Evolutionary conservation across 1,140 invertebrate genomes (phyloP).

Genomic region (fruit fly (Drosophila melanogaster)): Release_6_plus_ISO1_MT NT_037436.4:7100501-7101000

Average conservation of each 20-base stretch:
- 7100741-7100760: constrained; percentile 42
- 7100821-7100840: constrained; percentile 19
- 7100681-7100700: constrained; percentile 29
- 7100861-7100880: constrained; percentile 25
- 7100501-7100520: constrained; percentile 35
- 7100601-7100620: constrained; percentile 55
- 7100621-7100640: constrained; percentile 28
- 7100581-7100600: constrained; percentile 60
- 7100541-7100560: constrained; percentile 26
- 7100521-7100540: constrained; percentile 58
- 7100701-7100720: constrained; percentile 44
- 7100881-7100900: constrained; percentile 10
- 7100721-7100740: constrained; percentile 57
- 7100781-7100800: constrained; percentile 47
- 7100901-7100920: constrained; percentile 43
- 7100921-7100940: constrained; percentile 7
- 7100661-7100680: constrained; percentile 18
- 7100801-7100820: constrained; percentile 70
- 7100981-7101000: constrained; percentile 43
- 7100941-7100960: background rate
- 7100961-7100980: background rate
- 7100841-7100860: constrained; percentile 59
- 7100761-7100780: constrained; percentile 68
- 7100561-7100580: constrained; percentile 12
- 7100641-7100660: constrained; percentile 63